Evolutionary conservation across 2,113 vertebrate species (phyloP).

Genomic region (Nipponia nippon): DNA sequence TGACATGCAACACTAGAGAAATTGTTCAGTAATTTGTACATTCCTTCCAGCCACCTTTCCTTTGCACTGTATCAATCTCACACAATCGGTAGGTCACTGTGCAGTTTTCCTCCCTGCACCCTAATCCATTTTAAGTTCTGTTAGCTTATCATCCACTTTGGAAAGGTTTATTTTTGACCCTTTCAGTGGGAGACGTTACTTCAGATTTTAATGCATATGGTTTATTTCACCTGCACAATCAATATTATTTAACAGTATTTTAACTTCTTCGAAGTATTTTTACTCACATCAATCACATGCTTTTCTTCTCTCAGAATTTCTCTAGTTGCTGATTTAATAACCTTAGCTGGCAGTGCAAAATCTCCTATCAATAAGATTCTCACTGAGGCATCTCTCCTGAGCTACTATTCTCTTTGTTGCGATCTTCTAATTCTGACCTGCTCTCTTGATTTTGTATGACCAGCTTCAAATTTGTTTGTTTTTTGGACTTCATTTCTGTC

Average conservation of each 20-base stretch:
- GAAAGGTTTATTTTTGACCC: not conserved
- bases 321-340: slow-evolving; percentile 31
- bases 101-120: not conserved
- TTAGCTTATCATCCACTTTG: not conserved
- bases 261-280: not conserved
- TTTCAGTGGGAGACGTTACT: not conserved
- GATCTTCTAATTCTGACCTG: not conserved
- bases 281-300: not conserved
- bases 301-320: not conserved
- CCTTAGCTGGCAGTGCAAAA: not conserved
- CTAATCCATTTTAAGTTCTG: not conserved
- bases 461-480: not conserved
- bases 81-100: not conserved
- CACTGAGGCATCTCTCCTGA: not conserved
- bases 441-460: not conserved
- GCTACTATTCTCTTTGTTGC: not conserved
- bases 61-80: not conserved
- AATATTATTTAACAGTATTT: not conserved
- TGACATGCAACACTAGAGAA: not conserved
- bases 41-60: not conserved
- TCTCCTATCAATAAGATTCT: slow-evolving; percentile 17
- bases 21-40: not conserved
- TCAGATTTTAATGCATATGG: not conserved
- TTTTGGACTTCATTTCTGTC: not conserved
- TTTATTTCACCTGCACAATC: not conserved